phyloP scores from a whole-genome alignment of 2,888 invertebrate genomes.

The Julus scanicus region DNA sequence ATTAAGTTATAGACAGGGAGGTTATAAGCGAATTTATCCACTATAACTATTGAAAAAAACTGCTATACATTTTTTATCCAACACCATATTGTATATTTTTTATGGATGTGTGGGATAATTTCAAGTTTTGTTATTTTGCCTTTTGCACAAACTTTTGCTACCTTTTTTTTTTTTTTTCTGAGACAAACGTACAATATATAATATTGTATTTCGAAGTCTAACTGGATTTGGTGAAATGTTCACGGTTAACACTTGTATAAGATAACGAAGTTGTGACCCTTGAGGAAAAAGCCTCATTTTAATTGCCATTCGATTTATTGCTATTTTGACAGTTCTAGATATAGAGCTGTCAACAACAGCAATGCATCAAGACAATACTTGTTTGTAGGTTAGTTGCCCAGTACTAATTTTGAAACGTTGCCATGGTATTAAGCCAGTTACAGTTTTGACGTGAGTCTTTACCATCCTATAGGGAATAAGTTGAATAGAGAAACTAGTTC shows the following conservation, averaged over 20 bases:
- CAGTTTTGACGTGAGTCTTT: no score
- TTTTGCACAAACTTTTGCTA: not conserved
- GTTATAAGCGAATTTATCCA: not conserved
- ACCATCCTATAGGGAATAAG: not conserved
- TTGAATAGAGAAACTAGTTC: not conserved
- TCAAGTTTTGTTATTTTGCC: not conserved
- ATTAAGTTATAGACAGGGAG: not conserved
- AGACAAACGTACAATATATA: not conserved
- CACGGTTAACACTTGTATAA: not conserved
- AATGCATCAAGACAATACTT: not conserved
- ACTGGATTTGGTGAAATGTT: not conserved
- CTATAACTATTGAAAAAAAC: not conserved
- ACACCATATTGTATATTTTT: not conserved
- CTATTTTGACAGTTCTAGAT: not conserved
- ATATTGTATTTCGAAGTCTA: not conserved
- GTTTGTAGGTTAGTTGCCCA: not conserved
- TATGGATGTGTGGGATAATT: not conserved
- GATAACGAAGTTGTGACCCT: not conserved
- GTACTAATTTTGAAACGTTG: not conserved
- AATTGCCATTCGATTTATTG: not conserved
- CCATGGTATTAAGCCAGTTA: not conserved
- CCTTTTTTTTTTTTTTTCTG: not conserved
- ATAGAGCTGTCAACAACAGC: not conserved
- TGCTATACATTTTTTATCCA: not conserved
- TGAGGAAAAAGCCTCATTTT: not conserved